Conservation (phyloP, 2,888 invertebrate genomes). For the Cataglyphis rosenhaueri region DNA sequence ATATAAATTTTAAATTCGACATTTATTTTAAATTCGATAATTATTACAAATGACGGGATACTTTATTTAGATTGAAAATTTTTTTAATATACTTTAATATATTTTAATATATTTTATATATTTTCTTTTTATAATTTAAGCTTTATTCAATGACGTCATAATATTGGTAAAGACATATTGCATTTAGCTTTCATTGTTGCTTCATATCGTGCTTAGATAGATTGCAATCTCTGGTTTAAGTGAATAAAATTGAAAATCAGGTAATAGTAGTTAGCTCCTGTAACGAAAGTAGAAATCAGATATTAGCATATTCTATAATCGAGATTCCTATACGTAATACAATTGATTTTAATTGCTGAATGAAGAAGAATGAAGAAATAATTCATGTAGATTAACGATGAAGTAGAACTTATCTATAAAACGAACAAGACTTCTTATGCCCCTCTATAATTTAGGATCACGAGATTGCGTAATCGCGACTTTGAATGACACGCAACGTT, state of each 20-base stretch:
- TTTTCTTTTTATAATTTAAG: background rate
- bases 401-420: background rate
- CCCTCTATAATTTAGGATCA: background rate
- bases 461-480: slow-evolving; percentile 13
- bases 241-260: slow-evolving; percentile 2
- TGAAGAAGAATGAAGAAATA: no score
- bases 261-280: background rate
- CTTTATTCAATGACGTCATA: background rate
- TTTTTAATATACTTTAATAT: background rate
- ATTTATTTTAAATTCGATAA: background rate
- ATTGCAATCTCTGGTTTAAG: background rate
- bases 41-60: background rate
- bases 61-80: background rate
- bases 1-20: background rate
- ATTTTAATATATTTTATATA: background rate
- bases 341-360: slow-evolving; percentile 33
- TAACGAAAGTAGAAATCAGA: slow-evolving; percentile 12
- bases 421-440: background rate
- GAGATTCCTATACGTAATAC: slow-evolving; percentile 10
- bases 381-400: background rate
- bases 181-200: background rate
- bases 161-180: background rate
- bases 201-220: background rate
- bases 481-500: slow-evolving; percentile 1
- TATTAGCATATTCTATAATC: slow-evolving; percentile 26